These are phyloP conservation scores for Lottia scabra DNA, from an alignment of 2,888 invertebrate genomes.

Conservation along the genomic window DNA sequence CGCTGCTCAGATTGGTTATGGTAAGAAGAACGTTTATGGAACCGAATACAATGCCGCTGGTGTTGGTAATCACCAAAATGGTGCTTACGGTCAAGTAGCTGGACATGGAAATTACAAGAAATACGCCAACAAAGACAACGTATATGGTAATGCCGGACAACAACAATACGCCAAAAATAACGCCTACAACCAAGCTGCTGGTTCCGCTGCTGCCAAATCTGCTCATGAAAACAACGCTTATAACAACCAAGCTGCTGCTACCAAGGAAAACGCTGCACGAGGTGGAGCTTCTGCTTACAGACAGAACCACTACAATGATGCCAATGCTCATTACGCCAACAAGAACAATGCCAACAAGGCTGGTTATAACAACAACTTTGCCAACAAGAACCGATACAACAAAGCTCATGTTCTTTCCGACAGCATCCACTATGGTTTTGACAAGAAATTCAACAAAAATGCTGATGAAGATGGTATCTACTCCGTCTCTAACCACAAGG, in stretches of 20 bases:
- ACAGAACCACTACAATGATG: background rate
- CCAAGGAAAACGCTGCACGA: background rate
- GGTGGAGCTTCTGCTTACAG: background rate
- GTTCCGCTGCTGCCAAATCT: background rate
- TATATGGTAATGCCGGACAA: background rate
- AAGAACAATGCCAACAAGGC: conserved; percentile 21
- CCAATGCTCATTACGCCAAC: conserved; percentile 10
- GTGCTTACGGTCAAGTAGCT: background rate
- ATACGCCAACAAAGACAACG: background rate
- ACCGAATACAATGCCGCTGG: background rate
- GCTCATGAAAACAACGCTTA: background rate
- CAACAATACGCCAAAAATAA: background rate
- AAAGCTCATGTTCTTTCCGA: conserved; percentile 24
- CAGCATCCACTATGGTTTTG: conserved; percentile 27
- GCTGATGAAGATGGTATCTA: conserved; percentile 14
- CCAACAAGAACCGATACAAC: conserved; percentile 29
- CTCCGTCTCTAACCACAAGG: conserved; percentile 27
- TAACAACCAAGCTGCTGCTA: background rate
- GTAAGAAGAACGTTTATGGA: background rate
- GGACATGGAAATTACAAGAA: background rate
- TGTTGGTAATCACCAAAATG: background rate
- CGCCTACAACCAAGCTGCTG: background rate
- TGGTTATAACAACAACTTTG: conserved; percentile 27
- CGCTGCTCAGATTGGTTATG: background rate
- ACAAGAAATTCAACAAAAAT: conserved; percentile 29